Percentiles rank a stretch among this genome's conserved stretches.
These are phyloP conservation scores for Conchocele bisecta DNA, from an alignment of 2,888 invertebrate genomes.

Conservation along the genomic window DNA sequence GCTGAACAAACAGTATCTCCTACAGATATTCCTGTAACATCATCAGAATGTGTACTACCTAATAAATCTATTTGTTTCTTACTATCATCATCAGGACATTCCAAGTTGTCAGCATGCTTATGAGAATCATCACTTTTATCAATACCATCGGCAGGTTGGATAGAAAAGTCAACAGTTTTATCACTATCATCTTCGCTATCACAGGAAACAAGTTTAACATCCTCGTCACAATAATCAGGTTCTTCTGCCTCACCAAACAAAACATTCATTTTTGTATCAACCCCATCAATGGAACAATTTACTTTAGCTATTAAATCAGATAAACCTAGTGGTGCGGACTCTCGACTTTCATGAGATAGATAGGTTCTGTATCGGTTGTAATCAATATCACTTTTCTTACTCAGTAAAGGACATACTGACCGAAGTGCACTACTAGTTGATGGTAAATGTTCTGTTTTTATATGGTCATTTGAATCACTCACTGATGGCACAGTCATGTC, in stretches of 20 bases:
- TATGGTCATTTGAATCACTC: too few species aligned
- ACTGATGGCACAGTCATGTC: too few species aligned
- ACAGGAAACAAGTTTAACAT: too few species aligned
- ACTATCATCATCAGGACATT: too few species aligned
- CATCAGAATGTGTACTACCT: background rate
- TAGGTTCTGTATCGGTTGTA: background rate
- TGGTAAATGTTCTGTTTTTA: too few species aligned
- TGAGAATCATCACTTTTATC: background rate
- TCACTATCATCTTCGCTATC: slow-evolving; percentile 39
- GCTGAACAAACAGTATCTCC: too few species aligned
- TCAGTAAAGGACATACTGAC: too few species aligned
- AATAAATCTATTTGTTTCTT: background rate
- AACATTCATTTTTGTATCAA: slow-evolving; percentile 27
- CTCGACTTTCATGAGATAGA: background rate
- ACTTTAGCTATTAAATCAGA: slow-evolving; percentile 50
- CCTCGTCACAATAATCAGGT: slow-evolving; percentile 29
- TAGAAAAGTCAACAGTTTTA: slow-evolving; percentile 40
- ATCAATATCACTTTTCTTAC: background rate
- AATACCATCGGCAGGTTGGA: background rate
- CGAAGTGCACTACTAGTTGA: too few species aligned
- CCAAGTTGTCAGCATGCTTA: background rate
- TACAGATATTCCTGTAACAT: background rate
- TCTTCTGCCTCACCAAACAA: slow-evolving; percentile 42
- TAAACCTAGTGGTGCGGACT: background rate
- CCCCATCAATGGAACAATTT: slow-evolving; percentile 33